Conservation (phyloP, 2,888 invertebrate genomes). For the Leptogaster cylindrica region DNA sequence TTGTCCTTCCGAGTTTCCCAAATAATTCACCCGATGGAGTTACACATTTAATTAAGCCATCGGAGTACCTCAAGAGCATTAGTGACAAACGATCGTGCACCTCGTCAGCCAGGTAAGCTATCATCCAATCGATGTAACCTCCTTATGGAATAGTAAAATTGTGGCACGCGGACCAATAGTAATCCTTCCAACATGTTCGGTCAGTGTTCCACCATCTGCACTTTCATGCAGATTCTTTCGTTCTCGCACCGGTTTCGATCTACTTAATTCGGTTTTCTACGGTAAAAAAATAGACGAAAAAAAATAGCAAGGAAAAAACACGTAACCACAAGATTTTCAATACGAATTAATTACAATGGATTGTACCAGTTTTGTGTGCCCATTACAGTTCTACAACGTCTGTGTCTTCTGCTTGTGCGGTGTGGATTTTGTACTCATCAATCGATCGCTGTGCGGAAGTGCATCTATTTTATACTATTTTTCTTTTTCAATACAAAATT, state of each 20-base stretch:
- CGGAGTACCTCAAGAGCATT: slow-evolving; percentile 88
- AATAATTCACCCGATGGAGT: slow-evolving; percentile 71
- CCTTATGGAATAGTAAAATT: neutral
- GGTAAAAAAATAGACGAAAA: slow-evolving; percentile 15
- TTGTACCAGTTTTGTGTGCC: slow-evolving; percentile 17
- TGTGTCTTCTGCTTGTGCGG: slow-evolving; percentile 1
- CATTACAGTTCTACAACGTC: neutral
- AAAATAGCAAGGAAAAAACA: no score
- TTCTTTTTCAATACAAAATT: neutral
- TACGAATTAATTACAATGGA: slow-evolving; percentile 19
- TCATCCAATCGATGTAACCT: neutral
- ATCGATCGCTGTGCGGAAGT: neutral
- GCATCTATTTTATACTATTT: neutral
- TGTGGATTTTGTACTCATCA: neutral
- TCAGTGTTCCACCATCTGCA: neutral
- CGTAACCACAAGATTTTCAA: no score
- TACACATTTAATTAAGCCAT: slow-evolving; percentile 88
- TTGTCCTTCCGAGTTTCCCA: slow-evolving; percentile 90
- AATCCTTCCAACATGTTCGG: neutral
- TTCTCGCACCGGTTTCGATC: slow-evolving; percentile 31
- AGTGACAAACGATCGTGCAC: slow-evolving; percentile 67
- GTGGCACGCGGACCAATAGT: neutral
- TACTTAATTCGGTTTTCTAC: slow-evolving; percentile 24
- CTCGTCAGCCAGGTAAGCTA: slow-evolving; percentile 62
- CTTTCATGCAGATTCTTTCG: neutral